These are phyloP conservation scores for Zosterops borbonicus DNA, from an alignment of 2,113 vertebrate species.

Conservation along the genomic window DNA sequence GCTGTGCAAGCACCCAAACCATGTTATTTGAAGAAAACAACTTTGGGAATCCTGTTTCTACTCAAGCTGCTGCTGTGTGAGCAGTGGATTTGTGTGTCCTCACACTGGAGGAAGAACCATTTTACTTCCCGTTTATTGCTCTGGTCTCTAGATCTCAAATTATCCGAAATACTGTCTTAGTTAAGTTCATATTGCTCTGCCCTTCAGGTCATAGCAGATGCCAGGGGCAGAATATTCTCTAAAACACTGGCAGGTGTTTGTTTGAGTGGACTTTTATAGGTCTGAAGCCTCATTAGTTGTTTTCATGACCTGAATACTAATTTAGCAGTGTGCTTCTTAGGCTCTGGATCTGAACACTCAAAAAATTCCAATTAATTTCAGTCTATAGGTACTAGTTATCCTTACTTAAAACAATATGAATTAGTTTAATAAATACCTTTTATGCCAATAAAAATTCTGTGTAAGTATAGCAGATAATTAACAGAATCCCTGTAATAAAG, in stretches of 20 bases:
- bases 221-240: conserved; percentile 25
- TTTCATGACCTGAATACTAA: conserved; percentile 59
- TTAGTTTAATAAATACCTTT: neutral
- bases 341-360: neutral
- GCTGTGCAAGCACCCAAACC: neutral
- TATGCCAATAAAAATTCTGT: neutral
- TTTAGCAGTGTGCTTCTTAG: neutral
- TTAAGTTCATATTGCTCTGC: conserved; percentile 28
- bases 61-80: neutral
- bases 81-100: neutral
- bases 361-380: conserved; percentile 20
- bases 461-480: neutral
- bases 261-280: conserved; percentile 59
- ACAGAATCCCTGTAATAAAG: neutral
- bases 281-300: conserved; percentile 67
- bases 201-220: conserved; percentile 53
- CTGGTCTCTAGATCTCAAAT: neutral
- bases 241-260: conserved; percentile 60
- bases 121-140: conserved; percentile 4
- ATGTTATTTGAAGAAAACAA: neutral
- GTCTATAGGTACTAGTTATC: neutral
- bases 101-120: neutral
- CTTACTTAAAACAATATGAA: neutral
- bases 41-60: neutral
- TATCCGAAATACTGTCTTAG: conserved; percentile 21